These are phyloP conservation scores for Zaprionus nigranus DNA, from an alignment of 1,140 invertebrate genomes.

Conservation along the genomic window DNA sequence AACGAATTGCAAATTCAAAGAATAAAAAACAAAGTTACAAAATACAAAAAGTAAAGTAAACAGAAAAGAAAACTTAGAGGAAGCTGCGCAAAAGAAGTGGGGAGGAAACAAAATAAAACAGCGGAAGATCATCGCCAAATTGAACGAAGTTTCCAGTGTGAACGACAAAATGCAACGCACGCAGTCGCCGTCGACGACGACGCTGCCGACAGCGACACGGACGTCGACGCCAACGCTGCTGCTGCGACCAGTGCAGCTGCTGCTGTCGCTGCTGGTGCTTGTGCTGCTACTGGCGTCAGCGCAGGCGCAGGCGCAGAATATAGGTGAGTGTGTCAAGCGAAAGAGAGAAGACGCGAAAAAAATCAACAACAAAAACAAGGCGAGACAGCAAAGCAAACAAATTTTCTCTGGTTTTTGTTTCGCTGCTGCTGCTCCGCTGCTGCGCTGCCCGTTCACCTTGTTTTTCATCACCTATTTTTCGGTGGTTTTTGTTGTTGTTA, in stretches of 20 bases:
- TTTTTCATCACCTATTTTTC: conserved; percentile 29
- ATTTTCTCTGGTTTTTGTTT: conserved; percentile 61
- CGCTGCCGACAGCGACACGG: conserved; percentile 1
- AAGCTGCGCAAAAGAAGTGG: conserved; percentile 10
- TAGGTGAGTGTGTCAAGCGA: conserved; percentile 80
- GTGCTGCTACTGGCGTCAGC: conserved; percentile 42
- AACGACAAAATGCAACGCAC: conserved; percentile 69
- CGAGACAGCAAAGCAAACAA: conserved; percentile 57
- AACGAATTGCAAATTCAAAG: conserved; percentile 40
- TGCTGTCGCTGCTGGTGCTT: conserved; percentile 20
- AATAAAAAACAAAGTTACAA: conserved; percentile 25
- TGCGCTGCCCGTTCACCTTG: conserved; percentile 14
- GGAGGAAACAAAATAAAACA: conserved; percentile 8
- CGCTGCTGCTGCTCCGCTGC: conserved; percentile 28
- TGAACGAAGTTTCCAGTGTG: conserved; percentile 20
- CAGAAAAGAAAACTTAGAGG: not conserved
- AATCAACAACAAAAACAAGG: conserved; percentile 16
- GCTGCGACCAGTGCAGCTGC: conserved; percentile 20
- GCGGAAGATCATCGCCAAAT: conserved; percentile 13
- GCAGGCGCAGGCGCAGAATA: conserved; percentile 73
- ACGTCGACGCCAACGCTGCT: not conserved
- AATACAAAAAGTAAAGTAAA: conserved; percentile 9
- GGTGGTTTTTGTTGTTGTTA: conserved; percentile 25
- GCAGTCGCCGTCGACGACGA: conserved; percentile 45
- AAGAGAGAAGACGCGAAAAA: conserved; percentile 57